Base-by-base conservation (phyloP, 2,888 invertebrate genomes). In the Gibbula magus region DNA sequence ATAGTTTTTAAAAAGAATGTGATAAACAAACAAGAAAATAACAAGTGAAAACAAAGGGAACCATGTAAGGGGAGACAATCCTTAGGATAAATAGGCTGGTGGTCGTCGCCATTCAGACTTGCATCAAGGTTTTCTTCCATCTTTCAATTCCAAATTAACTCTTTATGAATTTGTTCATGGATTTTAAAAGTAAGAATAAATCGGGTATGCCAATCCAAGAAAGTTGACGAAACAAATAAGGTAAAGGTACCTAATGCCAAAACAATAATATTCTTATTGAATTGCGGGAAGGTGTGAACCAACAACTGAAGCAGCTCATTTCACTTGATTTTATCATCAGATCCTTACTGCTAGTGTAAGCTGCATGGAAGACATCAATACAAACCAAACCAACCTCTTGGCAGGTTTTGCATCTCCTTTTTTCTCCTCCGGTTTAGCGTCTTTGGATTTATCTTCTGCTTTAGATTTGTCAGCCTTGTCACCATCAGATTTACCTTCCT, bases 361-460 rank as follows among this genome's bases (percentile, higher is more conserved):
- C 67, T 32, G 32, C 45, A 45, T 45, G 45, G 52, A 75, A 75
- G 76, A 77, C 80, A 35, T 80, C 78, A 61, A 88, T 86, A 88
- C 86, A 87, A 87, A 86, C 86, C 87, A 82, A 83, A 87, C 89
- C 84, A 87, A 89, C 88, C 88, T 89, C 86, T 88, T 89, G 80
- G 85, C 74, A 77, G 87, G 80, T 82, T 89, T 88, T 32, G 79
- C 79, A 82, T 88, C 89, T 84, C 87, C 88, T 82, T 87, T 87
- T 81, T 86, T 86, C 54, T 86, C 86, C 79, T 86, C 86, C 53
- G 79, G 82, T 78, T 84, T 85, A 82, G 84, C 87, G 77, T 85
- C 84, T 56, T 67, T 86, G 75, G 83, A 85, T 79, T 82, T 83
- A 74, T 84, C 88, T 10, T 83, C 81, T 51, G 83, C 83, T 56